Conservation (phyloP, 2,113 vertebrate species). For the Paralichthys olivaceus region DNA sequence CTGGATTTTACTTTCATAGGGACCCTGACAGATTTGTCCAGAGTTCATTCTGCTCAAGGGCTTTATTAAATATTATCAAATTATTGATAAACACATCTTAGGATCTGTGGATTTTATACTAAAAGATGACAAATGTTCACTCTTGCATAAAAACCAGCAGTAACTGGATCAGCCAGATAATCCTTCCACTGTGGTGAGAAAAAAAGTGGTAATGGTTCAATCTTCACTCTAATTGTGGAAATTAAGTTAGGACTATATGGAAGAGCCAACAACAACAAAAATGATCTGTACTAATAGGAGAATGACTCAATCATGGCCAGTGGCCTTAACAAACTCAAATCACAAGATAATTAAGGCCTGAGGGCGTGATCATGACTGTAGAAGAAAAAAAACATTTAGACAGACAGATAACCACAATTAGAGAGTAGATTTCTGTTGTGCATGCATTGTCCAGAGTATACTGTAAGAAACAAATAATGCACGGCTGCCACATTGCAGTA, state of each 20-base stretch:
- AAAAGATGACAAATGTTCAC: conserved; percentile 38
- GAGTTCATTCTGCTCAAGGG: conserved; percentile 29
- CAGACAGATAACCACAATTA: conserved; percentile 1
- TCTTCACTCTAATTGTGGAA: conserved; percentile 41
- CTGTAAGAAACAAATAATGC: conserved; percentile 12
- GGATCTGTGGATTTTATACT: conserved; percentile 25
- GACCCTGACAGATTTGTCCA: conserved; percentile 27
- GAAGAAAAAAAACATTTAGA: conserved; percentile 1
- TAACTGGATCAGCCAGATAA: conserved; percentile 26
- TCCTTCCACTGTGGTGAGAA: neutral
- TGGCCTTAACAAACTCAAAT: conserved; percentile 40
- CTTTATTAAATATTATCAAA: conserved; percentile 12
- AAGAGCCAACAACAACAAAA: conserved; percentile 34
- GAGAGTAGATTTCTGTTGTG: conserved; percentile 22
- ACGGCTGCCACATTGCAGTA: conserved; percentile 11
- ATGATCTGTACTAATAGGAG: conserved; percentile 33
- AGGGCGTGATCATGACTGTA: conserved; percentile 11
- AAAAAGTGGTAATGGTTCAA: conserved; percentile 49
- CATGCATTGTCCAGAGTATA: conserved; percentile 4
- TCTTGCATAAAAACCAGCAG: conserved; percentile 1
- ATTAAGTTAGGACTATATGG: conserved; percentile 7
- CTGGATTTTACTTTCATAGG: conserved; percentile 56
- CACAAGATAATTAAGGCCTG: conserved; percentile 49
- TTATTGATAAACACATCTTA: conserved; percentile 21
- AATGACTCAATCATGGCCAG: conserved; percentile 51